Evolutionary conservation across 2,888 invertebrate species (phyloP).

Genomic region (Habroteleia sp.): DNA sequence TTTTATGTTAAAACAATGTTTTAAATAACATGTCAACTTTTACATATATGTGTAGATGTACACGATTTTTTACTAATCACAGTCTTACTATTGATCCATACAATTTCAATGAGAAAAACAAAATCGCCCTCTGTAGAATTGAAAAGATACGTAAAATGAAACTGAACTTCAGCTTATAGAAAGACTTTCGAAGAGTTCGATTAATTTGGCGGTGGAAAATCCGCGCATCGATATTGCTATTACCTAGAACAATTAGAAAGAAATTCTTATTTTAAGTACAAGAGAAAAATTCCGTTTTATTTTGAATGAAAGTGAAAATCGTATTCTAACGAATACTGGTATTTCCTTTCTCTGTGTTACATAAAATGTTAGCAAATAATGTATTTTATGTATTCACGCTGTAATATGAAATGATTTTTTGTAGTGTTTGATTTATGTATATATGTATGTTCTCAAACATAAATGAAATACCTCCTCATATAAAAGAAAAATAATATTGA

Average conservation of each 20-base stretch:
- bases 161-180: slow-evolving; percentile 16
- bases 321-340: too few species aligned
- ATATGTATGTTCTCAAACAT: slow-evolving; percentile 8
- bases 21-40: too few species aligned
- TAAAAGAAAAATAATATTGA: slow-evolving; percentile 38
- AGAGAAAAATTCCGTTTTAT: too few species aligned
- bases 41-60: too few species aligned
- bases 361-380: too few species aligned
- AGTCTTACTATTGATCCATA: slow-evolving; percentile 24
- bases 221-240: slow-evolving; percentile 22
- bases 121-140: slow-evolving; percentile 34
- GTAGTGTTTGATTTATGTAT: neutral
- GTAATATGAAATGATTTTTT: too few species aligned
- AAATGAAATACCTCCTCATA: slow-evolving; percentile 13
- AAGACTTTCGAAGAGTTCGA: slow-evolving; percentile 29
- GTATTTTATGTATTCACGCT: too few species aligned
- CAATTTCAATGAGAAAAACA: slow-evolving; percentile 45
- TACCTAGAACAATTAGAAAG: slow-evolving; percentile 25
- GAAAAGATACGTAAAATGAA: slow-evolving; percentile 43
- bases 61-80: slow-evolving; percentile 6
- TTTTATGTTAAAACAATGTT: too few species aligned
- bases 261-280: slow-evolving; percentile 17
- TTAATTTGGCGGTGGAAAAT: slow-evolving; percentile 30
- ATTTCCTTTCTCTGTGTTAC: too few species aligned
- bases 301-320: too few species aligned